A percentile compares a stretch with the other conserved stretches of the same genome.
Evolutionary conservation across 2,113 vertebrate species (phyloP).

Genomic region (Tupaia chinensis): DNA sequence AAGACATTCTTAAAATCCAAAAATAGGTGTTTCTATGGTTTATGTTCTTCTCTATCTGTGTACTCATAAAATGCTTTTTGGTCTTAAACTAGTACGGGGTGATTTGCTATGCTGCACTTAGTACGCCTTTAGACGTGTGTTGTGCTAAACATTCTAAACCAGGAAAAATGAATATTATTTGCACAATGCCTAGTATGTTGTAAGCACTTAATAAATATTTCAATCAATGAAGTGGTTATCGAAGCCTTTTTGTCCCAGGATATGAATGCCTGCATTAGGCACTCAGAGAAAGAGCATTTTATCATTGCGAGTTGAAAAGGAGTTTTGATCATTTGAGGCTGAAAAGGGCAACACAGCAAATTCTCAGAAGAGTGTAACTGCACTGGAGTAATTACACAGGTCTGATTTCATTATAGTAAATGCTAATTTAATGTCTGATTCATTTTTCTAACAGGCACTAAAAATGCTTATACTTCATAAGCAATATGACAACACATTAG

Average conservation of each 20-base stretch:
- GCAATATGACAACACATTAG: slow-evolving; percentile 68
- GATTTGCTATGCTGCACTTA: neutral
- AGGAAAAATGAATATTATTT: slow-evolving; percentile 29
- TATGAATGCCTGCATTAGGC: slow-evolving; percentile 59
- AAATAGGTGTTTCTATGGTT: neutral
- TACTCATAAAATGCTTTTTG: slow-evolving; percentile 4
- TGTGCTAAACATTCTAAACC: neutral
- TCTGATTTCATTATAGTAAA: slow-evolving; percentile 83
- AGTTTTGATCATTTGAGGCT: slow-evolving; percentile 79
- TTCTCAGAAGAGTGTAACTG: slow-evolving; percentile 83
- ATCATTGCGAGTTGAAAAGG: slow-evolving; percentile 40
- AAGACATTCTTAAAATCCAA: neutral
- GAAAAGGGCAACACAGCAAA: slow-evolving; percentile 81
- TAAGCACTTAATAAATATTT: slow-evolving; percentile 56
- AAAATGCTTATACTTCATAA: slow-evolving; percentile 67
- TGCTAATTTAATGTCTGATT: slow-evolving; percentile 73
- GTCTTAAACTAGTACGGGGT: neutral
- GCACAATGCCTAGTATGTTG: neutral
- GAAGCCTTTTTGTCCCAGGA: slow-evolving; percentile 19
- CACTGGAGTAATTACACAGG: slow-evolving; percentile 78
- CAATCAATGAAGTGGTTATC: slow-evolving; percentile 51
- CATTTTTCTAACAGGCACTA: slow-evolving; percentile 69
- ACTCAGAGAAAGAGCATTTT: slow-evolving; percentile 60
- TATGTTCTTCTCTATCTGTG: neutral
- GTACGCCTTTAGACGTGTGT: neutral